Percentiles rank a stretch among this genome's conserved stretches.
phyloP scores from a whole-genome alignment of 2,888 invertebrate species.

The Aphidius colemani region DNA sequence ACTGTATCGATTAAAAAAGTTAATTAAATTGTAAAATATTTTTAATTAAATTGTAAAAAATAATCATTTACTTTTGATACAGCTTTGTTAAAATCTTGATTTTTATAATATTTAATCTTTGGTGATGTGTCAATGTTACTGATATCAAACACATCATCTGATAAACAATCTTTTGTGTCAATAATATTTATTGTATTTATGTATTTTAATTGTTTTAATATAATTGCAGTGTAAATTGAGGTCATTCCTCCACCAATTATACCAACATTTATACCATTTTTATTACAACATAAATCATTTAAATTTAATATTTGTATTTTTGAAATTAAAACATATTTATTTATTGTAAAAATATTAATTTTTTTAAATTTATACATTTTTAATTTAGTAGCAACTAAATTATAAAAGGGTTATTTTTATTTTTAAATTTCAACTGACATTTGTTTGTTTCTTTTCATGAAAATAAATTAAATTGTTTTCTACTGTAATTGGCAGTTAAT shows the following conservation, averaged over 20 bases:
- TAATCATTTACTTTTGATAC: slow-evolving; percentile 35
- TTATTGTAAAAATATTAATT: neutral
- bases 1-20: slow-evolving; percentile 35
- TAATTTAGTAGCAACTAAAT: neutral
- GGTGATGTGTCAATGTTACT: slow-evolving; percentile 47
- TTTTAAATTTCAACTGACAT: neutral
- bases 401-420: neutral
- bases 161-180: slow-evolving; percentile 40
- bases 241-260: slow-evolving; percentile 49
- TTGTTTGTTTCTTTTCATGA: neutral
- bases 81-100: slow-evolving; percentile 38
- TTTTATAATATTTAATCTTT: slow-evolving; percentile 43
- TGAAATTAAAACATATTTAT: neutral
- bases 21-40: slow-evolving; percentile 3
- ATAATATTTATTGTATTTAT: slow-evolving; percentile 45
- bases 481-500: neutral
- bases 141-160: slow-evolving; percentile 39
- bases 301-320: neutral
- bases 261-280: slow-evolving; percentile 40
- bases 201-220: slow-evolving; percentile 49
- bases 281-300: slow-evolving; percentile 4
- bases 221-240: slow-evolving; percentile 43
- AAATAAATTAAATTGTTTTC: neutral
- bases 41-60: neutral
- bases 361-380: neutral